A percentile compares a stretch with the other conserved stretches of the same genome.
phyloP scores from a whole-genome alignment of 2,113 vertebrate species.

The Typhlomys cinereus region DNA sequence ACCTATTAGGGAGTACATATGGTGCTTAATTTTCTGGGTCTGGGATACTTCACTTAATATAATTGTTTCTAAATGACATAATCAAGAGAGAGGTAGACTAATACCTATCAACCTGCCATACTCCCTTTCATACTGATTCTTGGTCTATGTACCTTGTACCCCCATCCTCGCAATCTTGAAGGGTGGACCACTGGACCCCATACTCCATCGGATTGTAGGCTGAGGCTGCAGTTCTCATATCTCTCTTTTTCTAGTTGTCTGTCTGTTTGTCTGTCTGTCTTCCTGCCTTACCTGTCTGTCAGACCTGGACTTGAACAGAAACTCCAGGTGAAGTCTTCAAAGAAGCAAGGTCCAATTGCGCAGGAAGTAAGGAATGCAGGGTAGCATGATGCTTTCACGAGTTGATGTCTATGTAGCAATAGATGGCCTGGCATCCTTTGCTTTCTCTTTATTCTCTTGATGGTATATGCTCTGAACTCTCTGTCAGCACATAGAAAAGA shows the following conservation, averaged over 20 bases:
- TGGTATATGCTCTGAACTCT: neutral
- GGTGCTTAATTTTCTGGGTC: too few species aligned
- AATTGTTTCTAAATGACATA: too few species aligned
- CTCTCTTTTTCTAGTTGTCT: too few species aligned
- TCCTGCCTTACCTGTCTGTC: too few species aligned
- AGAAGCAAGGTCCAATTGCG: neutral
- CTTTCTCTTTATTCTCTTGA: neutral
- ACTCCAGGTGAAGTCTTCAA: neutral
- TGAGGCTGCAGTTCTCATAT: neutral
- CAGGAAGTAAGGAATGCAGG: neutral
- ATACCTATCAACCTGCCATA: too few species aligned
- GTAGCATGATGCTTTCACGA: accelerated
- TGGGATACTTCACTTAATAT: too few species aligned
- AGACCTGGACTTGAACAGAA: neutral
- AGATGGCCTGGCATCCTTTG: neutral
- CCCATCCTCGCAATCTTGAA: neutral
- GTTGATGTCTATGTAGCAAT: neutral
- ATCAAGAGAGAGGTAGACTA: too few species aligned
- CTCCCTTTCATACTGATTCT: too few species aligned
- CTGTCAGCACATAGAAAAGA: neutral
- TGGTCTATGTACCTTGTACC: neutral
- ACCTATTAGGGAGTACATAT: too few species aligned
- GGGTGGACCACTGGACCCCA: neutral
- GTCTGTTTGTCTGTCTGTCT: too few species aligned
- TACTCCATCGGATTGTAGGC: accelerated